Evolutionary conservation across 1,140 invertebrate species (phyloP), one percentile per base, ranked within the genome.

Genomic region (Homarus americanus): DNA sequence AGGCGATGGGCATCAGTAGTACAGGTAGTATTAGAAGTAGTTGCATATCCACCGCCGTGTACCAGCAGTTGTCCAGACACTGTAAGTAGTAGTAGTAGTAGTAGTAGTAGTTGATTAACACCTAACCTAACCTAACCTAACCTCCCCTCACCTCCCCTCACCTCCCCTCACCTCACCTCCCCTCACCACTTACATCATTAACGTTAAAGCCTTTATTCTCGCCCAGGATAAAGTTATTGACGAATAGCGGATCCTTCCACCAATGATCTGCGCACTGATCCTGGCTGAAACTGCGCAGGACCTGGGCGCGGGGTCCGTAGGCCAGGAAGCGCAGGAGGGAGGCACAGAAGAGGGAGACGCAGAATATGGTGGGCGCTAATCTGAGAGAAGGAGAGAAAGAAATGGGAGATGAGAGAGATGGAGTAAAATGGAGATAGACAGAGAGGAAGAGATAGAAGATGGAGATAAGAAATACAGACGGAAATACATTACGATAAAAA

Each of bases 201-300:
- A 87, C 72, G 32, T 76, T 36, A 34, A 58, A 24, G 40, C 72
- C 84, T 17, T 75, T 17, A 44, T 87, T 73, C 7, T 44, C 44
- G 9, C 44, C 44, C 32, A 78, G 17, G 73, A 78, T 28, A 32
- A 34, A 87, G 49, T 87, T 87, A 49, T 87, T 87, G 84, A 87
- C 38, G 72, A 87, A 87, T 40, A 87, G 84, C 40, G 73, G 72
- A 44, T 87, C 84, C 84, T 87, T 87, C 84, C 84, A 87, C 84
- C 84, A 87, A 36, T 87, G 69, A 4, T 2, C n/a, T 0, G 20
- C 12, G 44, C 84, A 87, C 4, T 28, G 12, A 3, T 78, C 84
- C 72, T 58, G 9, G 2, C 12, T 41, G 84, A 76, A 87, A n/a
- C 17, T 1, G 0, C 20, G 41, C 32, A 87, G 84, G 3, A 75